A percentile compares a stretch with the other conserved stretches of the same genome.
Conservation (phyloP, 2,797 vertebrate species). For the Lagodon rhomboides region DNA sequence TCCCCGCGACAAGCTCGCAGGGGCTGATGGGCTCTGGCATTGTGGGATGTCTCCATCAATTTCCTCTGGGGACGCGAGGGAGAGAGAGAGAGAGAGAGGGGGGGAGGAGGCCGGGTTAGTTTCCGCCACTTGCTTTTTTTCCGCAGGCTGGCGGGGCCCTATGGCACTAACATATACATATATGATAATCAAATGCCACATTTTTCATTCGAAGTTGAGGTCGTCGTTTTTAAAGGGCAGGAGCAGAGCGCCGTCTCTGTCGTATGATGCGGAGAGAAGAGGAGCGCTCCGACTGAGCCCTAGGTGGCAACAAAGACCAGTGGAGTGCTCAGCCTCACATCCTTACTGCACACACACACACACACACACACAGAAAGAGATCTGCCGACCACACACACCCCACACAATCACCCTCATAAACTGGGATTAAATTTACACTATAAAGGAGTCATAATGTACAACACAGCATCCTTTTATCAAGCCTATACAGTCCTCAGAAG, state of each 20-base stretch:
- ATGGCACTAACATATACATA: slow-evolving; percentile 72
- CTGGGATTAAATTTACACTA: slow-evolving; percentile 69
- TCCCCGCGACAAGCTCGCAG: slow-evolving; percentile 76
- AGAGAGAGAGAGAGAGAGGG: slow-evolving; percentile 34
- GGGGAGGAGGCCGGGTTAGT: slow-evolving; percentile 20
- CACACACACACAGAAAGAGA: slow-evolving; percentile 16
- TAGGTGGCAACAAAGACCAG: slow-evolving; percentile 80
- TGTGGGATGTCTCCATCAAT: slow-evolving; percentile 82
- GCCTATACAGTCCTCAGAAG: slow-evolving; percentile 74
- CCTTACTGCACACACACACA: slow-evolving; percentile 38
- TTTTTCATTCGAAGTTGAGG: slow-evolving; percentile 64
- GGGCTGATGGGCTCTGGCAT: slow-evolving; percentile 84
- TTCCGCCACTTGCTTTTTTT: slow-evolving; percentile 40
- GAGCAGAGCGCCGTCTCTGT: background rate
- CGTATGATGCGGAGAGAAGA: slow-evolving; percentile 9
- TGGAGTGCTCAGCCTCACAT: slow-evolving; percentile 22
- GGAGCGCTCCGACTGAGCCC: slow-evolving; percentile 49
- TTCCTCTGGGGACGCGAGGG: slow-evolving; percentile 69
- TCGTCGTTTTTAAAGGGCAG: slow-evolving; percentile 65
- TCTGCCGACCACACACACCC: slow-evolving; percentile 1
- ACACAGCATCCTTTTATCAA: slow-evolving; percentile 78
- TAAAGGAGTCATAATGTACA: slow-evolving; percentile 72
- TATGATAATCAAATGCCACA: slow-evolving; percentile 81
- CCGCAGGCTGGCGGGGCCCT: slow-evolving; percentile 53
- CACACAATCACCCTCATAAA: slow-evolving; percentile 69